Evolutionary conservation across 2,797 vertebrate species (phyloP), one percentile per base, ranked within the genome.

Genomic region (Apodemus agrarius): DNA sequence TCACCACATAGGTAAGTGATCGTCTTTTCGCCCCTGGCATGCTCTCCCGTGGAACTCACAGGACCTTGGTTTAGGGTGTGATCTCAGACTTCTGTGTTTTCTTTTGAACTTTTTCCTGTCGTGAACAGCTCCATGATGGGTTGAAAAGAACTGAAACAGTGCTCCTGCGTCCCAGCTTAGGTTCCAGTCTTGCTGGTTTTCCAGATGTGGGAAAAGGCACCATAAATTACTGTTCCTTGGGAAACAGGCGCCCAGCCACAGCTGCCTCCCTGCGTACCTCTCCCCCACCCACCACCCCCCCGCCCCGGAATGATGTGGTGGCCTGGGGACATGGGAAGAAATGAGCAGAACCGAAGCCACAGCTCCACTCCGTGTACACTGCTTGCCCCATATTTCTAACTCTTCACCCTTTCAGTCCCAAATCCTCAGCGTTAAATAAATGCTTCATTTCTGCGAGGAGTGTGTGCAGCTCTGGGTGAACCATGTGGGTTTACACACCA

Each of bases 121-220:
- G 79, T 54, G 67, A 89, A 94, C 19, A 40, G 54, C 72, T 26
- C 61, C 6, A n/a, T 22, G 46, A 2, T 29, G 5, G 6, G 21
- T n/a, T 52, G 37, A 69, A 95, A 96, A 96, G 95, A 97, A 97
- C 82, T 80, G 82, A 95, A 96, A 34, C 52, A 91, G 14, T 31
- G 37, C 43, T 86, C 96, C 59, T 95, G 95, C 52, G 57, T 88
- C 40, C 54, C 65, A 31, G 59, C 76, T 46, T 91, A 76, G 94
- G 86, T 96, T 92, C 96, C 94, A 94, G 61, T 90, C 92, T 52
- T 96, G 94, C 63, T 67, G 49, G 98, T 98, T 98, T 92, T 81
- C 29, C 96, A 97, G 97, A 97, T 90, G 82, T 75, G 79, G 95
- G 94, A 93, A 84, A 57, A 96, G 93, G 21, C 63, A 91, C 80